phyloP scores from a whole-genome alignment of 2,888 invertebrate genomes.

The Oxycera nigricornis region DNA sequence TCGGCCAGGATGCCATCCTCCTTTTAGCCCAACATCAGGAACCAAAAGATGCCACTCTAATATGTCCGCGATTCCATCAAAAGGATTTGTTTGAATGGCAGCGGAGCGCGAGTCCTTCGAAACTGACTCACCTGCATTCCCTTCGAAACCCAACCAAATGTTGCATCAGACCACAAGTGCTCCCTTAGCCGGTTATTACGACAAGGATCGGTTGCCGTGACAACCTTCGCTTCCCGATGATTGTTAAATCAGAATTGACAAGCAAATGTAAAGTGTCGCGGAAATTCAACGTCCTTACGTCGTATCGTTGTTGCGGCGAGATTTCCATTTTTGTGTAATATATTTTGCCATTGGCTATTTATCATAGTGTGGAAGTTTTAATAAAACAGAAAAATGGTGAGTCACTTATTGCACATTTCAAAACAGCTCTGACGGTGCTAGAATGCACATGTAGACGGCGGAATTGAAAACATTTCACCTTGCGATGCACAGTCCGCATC shows the following conservation, averaged over 20 bases:
- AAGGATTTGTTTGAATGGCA: too few species aligned
- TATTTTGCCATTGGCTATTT: conserved; percentile 6
- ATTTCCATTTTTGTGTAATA: background rate
- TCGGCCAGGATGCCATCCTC: background rate
- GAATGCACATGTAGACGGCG: too few species aligned
- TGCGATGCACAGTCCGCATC: background rate
- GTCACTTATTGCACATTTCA: background rate
- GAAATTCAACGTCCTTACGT: background rate
- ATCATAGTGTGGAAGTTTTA: background rate
- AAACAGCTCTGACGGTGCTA: background rate
- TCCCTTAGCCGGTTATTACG: background rate
- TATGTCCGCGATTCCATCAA: background rate
- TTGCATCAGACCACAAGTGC: background rate
- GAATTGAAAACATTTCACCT: background rate
- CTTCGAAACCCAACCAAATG: background rate
- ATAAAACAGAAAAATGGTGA: conserved; percentile 27
- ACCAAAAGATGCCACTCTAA: background rate
- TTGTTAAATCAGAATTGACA: conserved; percentile 12
- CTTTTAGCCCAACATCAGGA: background rate
- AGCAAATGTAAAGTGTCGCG: background rate
- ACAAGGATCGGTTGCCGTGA: background rate
- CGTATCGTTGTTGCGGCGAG: background rate
- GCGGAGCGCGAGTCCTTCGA: too few species aligned
- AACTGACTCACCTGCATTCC: too few species aligned
- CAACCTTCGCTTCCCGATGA: background rate